Percentiles rank a stretch among this genome's conserved stretches.
phyloP scores from a whole-genome alignment of 2,888 invertebrate species.

The Mongoloraphidia duomilia region DNA sequence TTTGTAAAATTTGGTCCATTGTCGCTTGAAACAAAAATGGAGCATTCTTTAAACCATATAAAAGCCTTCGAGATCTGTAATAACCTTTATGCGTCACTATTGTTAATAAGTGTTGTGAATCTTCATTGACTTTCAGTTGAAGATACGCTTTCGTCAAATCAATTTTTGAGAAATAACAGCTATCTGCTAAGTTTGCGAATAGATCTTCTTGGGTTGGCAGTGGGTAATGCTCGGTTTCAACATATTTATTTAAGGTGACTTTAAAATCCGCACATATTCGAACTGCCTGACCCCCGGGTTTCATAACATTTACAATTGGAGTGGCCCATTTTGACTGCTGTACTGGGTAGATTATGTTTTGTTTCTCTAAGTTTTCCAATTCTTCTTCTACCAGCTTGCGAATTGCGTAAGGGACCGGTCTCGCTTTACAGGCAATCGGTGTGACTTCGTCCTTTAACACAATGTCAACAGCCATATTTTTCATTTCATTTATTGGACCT shows the following conservation, averaged over 20 bases:
- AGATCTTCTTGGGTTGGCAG: constrained; percentile 15
- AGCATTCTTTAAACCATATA: not conserved
- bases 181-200: constrained; percentile 12
- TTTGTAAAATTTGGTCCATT: constrained; percentile 15
- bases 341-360: too few species aligned
- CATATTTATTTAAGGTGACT: too few species aligned
- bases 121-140: constrained; percentile 18
- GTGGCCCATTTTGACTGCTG: constrained; percentile 17
- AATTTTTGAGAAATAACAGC: too few species aligned
- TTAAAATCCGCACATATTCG: constrained; percentile 22
- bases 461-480: too few species aligned
- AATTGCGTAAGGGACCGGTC: too few species aligned
- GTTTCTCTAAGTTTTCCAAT: too few species aligned
- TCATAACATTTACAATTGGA: constrained; percentile 21
- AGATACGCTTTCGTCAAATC: too few species aligned
- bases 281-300: constrained; percentile 18
- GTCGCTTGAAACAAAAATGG: constrained; percentile 19
- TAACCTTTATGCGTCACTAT: constrained; percentile 19
- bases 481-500: too few species aligned
- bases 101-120: constrained; percentile 15
- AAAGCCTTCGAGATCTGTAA: too few species aligned
- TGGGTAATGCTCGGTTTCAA: constrained; percentile 12
- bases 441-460: too few species aligned
- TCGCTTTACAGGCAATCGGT: too few species aligned
- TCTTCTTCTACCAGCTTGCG: too few species aligned